Conservation (phyloP, 1,140 invertebrate species). For the Magallana gigas region DNA sequence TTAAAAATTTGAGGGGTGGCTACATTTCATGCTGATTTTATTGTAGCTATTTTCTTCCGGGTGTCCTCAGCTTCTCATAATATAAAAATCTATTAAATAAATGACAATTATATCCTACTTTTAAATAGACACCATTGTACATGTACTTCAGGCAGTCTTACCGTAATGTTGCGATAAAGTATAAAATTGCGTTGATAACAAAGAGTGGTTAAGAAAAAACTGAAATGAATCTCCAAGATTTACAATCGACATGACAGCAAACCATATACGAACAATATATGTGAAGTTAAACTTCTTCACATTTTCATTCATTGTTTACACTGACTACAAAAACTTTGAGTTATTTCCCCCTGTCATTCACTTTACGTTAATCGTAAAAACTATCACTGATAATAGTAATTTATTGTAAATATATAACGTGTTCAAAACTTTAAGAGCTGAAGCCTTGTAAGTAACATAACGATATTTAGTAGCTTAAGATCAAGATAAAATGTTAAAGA, state of each 20-base stretch:
- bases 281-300: not conserved
- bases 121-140: too few relatives aligned
- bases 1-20: too few relatives aligned
- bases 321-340: not conserved
- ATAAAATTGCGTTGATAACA: conserved; percentile 64
- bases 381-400: not conserved
- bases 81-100: too few relatives aligned
- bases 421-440: not conserved
- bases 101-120: too few relatives aligned
- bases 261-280: conserved; percentile 66
- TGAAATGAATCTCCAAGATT: conserved; percentile 72
- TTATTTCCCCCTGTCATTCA: not conserved
- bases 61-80: too few relatives aligned
- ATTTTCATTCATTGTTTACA: conserved; percentile 22
- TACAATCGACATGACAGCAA: conserved; percentile 70
- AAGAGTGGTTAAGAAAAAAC: conserved; percentile 67
- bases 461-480: not conserved
- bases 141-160: conserved; percentile 5
- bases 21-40: too few relatives aligned
- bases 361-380: not conserved
- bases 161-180: conserved; percentile 61
- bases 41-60: too few relatives aligned
- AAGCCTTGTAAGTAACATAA: not conserved
- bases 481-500: not conserved
- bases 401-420: not conserved